Evolutionary conservation across 2,888 invertebrate species (phyloP), one percentile per base, ranked within the genome.

Genomic region (Eristalis pertinax): DNA sequence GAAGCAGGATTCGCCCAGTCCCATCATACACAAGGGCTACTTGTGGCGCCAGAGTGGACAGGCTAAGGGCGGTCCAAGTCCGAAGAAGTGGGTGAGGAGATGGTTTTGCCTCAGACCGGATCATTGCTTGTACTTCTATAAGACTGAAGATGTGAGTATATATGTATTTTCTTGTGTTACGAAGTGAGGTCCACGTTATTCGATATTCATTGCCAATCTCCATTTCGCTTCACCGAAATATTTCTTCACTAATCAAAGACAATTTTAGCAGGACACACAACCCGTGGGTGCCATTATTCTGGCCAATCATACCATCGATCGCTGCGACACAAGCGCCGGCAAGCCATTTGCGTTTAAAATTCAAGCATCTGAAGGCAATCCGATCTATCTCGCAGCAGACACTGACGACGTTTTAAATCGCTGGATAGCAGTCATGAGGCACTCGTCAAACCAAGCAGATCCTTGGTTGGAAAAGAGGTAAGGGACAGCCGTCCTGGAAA

Each of bases 81-180:
- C 94, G 0, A 92, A 91, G 87, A 95, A 96, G 85, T 99, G 98
- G 98, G 96, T 97, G 72, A 94, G 97, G 77, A 94, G 99, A 89
- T 99, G 97, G 97, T 98, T 98, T 93, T 96, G 97, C 88, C 94
- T 99, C 76, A 96, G 98, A 90, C 95, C 96, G 74, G 98, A 99
- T 94, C 97, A 98, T 94, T 98, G 98, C 94, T 95, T 99, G 88
- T 99, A 98, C 93, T 98, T 97, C 93, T 99, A 98, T 94, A 98
- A 98, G 94, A 97, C 96, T 90, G 97, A 98, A 93, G 94, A 96
- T 93, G 98, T 98, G 93, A 94, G 95, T 94, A 65, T 73, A 43
- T 10, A 0, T 73, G 50, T 10, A 0, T 8, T 60, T 56, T 41
- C 2, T 2, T 15, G n/a, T 43, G 50, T 2, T 19, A 7, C 8